Percentiles rank a stretch among this genome's conserved stretches.
Evolutionary conservation across 1,140 invertebrate species (phyloP).

Genomic region (Brachystomella parvula): DNA sequence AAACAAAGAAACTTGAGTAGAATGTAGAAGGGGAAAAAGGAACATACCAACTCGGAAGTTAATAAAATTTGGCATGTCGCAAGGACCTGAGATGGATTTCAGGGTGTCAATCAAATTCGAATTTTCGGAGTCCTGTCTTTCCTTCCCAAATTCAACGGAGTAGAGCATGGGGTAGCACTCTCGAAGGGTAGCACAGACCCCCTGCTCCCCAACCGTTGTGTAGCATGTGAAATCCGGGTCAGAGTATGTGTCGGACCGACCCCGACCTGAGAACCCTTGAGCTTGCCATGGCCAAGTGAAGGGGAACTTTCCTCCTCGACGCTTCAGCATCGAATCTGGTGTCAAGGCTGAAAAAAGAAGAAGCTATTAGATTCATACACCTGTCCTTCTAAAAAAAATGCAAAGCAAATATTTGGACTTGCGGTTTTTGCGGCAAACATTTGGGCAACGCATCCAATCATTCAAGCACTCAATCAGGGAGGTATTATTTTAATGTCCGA

Average conservation of each 20-base stretch:
- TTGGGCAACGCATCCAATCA: too few species aligned
- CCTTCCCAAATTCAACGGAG: not conserved
- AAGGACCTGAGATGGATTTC: conserved; percentile 10
- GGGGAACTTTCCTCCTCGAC: conserved; percentile 2
- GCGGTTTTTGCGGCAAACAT: too few species aligned
- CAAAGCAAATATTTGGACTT: too few species aligned
- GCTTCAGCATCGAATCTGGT: not conserved
- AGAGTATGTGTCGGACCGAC: not conserved
- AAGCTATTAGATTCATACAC: too few species aligned
- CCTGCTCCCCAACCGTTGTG: conserved; percentile 59
- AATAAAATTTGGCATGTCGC: conserved; percentile 4
- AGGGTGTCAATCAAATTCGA: conserved; percentile 2
- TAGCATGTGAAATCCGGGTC: conserved; percentile 48
- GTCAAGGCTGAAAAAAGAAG: conserved; percentile 7
- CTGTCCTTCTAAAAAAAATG: too few species aligned
- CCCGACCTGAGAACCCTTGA: not conserved
- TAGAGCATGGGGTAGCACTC: conserved; percentile 57
- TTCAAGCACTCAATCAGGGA: too few species aligned
- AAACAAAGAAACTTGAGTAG: not conserved
- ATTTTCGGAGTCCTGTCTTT: not conserved
- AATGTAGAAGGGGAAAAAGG: too few species aligned
- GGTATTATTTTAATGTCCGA: too few species aligned
- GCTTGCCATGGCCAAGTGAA: conserved; percentile 1
- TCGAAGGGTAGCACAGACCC: conserved; percentile 63
- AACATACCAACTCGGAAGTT: conserved; percentile 7